Percentiles rank a stretch among this genome's conserved stretches.
Conservation (phyloP, 2,888 invertebrate genomes). For the Osmoderma eremita region DNA sequence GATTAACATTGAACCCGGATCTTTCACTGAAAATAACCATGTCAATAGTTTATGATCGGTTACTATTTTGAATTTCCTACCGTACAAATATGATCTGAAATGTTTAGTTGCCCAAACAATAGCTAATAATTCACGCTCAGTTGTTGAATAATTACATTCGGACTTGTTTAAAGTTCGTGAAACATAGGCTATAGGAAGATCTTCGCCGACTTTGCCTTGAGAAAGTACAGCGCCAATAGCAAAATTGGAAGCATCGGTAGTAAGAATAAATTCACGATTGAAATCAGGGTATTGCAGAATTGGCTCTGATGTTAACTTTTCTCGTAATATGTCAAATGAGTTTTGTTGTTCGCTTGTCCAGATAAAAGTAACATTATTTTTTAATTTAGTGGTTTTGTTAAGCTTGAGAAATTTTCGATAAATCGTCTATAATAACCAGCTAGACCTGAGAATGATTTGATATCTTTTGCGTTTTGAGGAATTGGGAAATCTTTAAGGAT, state of each 20-base stretch:
- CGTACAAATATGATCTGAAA: constrained; percentile 59
- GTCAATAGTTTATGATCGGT: constrained; percentile 57
- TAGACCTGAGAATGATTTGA: constrained; percentile 55
- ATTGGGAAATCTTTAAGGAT: constrained; percentile 40
- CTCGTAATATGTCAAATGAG: constrained; percentile 44
- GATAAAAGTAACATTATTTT: constrained; percentile 41
- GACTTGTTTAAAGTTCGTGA: constrained; percentile 54
- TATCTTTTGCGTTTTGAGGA: constrained; percentile 39
- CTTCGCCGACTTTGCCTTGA: constrained; percentile 51
- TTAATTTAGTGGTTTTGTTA: constrained; percentile 51
- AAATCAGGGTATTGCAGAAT: constrained; percentile 49
- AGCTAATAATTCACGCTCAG: constrained; percentile 57
- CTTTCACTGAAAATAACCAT: constrained; percentile 55
- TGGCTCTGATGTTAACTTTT: constrained; percentile 36
- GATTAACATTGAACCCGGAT: constrained; percentile 52
- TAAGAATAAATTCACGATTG: constrained; percentile 51
- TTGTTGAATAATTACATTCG: constrained; percentile 57
- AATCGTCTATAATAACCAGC: constrained; percentile 58
- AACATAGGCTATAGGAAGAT: constrained; percentile 57
- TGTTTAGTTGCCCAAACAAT: constrained; percentile 57
- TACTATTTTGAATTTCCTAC: constrained; percentile 55
- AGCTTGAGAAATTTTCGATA: constrained; percentile 54
- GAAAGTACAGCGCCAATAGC: constrained; percentile 53
- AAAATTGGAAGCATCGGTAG: constrained; percentile 56
- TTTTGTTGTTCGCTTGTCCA: constrained; percentile 46